Conservation (phyloP, 2,113 vertebrate species). For the Galemys pyrenaicus region DNA sequence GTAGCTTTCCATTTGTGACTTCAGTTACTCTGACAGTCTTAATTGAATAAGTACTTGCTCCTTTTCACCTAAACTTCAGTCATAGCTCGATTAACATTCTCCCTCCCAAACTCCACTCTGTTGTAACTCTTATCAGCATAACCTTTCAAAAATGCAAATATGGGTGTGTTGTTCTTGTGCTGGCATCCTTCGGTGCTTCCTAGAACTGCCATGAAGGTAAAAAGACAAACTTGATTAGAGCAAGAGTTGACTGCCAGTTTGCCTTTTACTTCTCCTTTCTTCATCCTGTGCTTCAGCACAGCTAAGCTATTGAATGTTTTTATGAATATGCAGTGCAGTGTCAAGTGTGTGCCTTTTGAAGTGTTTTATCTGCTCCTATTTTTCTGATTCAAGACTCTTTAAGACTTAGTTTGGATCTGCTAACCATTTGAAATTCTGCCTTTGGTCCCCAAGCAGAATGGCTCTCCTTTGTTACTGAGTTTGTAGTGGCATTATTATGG, state of each 20-base stretch:
- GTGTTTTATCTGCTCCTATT: neutral
- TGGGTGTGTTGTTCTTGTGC: neutral
- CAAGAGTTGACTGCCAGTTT: too few species aligned
- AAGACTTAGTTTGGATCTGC: neutral
- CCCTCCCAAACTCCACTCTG: neutral
- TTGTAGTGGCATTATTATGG: neutral
- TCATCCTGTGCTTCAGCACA: neutral
- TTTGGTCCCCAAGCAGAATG: neutral
- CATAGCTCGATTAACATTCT: rapidly evolving
- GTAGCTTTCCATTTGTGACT: neutral
- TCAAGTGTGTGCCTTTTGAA: neutral
- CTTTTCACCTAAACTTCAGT: neutral
- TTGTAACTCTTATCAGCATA: neutral
- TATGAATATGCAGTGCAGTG: neutral
- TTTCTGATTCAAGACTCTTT: neutral
- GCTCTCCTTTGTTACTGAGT: neutral
- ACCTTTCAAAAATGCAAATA: neutral
- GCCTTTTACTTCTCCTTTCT: neutral
- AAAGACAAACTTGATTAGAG: rapidly evolving
- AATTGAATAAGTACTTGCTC: neutral
- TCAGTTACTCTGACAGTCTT: neutral
- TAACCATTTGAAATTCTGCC: neutral
- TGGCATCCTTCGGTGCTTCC: neutral
- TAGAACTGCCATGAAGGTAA: neutral
- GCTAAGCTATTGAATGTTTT: too few species aligned